Evolutionary conservation across 2,113 vertebrate species (phyloP).

Genomic region (Dromas ardeola): DNA sequence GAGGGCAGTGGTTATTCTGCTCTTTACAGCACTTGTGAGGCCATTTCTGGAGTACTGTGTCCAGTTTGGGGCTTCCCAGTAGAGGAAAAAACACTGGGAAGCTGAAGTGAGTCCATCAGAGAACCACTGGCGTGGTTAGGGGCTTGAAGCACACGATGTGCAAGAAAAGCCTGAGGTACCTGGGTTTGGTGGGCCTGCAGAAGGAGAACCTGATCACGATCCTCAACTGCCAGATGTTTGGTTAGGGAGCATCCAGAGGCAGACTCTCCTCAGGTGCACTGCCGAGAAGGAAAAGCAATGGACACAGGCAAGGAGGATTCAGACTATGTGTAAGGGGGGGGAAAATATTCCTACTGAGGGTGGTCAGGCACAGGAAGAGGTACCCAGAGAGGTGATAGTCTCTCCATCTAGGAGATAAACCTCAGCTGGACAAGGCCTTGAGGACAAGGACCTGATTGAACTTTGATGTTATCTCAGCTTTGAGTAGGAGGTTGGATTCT

Average conservation of each 20-base stretch:
- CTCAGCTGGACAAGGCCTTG: background rate
- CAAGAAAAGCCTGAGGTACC: background rate
- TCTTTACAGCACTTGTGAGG: background rate
- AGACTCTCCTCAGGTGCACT: background rate
- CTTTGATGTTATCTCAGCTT: background rate
- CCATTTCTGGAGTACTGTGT: background rate
- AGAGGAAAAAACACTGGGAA: background rate
- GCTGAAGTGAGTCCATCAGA: background rate
- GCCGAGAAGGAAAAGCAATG: background rate
- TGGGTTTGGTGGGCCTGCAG: background rate
- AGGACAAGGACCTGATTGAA: background rate
- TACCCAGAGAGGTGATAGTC: background rate
- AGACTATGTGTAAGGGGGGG: background rate
- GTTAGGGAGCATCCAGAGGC: background rate
- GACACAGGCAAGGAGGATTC: background rate
- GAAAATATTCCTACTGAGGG: background rate
- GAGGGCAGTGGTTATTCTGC: background rate
- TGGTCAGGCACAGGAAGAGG: background rate
- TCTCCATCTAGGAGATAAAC: background rate
- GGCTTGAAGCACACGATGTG: accelerated
- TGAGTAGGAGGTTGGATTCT: background rate
- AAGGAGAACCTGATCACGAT: accelerated
- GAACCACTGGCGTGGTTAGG: background rate
- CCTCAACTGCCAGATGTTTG: background rate
- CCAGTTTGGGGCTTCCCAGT: background rate